phyloP scores from a whole-genome alignment of 2,888 invertebrate species.

The Invenusta paracnida region DNA sequence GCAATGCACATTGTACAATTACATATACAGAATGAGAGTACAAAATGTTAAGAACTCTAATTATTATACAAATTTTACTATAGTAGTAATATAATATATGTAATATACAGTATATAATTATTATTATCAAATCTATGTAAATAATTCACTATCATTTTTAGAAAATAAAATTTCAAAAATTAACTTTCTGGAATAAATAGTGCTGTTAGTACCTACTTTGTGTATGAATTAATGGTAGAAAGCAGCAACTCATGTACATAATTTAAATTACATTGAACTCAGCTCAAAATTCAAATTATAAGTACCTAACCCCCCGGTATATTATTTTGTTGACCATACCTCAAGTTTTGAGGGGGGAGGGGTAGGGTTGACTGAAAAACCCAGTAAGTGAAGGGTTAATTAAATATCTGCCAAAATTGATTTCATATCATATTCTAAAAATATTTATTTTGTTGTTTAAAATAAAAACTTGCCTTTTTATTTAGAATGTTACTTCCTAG shows the following conservation, averaged over 20 bases:
- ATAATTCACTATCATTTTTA: not conserved
- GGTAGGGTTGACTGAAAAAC: not conserved
- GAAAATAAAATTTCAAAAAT: not conserved
- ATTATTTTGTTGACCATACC: slow-evolving; percentile 29
- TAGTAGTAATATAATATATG: not conserved
- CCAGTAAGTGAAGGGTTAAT: not conserved
- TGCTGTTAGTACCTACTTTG: not conserved
- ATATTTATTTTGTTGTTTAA: too few relatives aligned
- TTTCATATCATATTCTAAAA: too few relatives aligned
- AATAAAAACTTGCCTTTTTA: too few relatives aligned
- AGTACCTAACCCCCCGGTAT: not conserved
- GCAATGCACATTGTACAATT: not conserved
- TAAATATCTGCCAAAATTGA: too few relatives aligned
- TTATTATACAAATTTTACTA: not conserved
- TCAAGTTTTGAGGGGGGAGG: not conserved
- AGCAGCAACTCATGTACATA: slow-evolving; percentile 26
- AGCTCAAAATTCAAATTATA: slow-evolving; percentile 11
- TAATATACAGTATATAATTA: not conserved
- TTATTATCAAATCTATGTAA: not conserved
- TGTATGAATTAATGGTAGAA: not conserved
- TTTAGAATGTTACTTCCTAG: too few relatives aligned
- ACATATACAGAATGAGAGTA: not conserved
- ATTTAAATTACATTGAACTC: slow-evolving; percentile 18
- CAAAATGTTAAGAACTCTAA: not conserved
- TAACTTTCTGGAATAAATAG: not conserved